Percentiles rank a stretch among this genome's conserved stretches.
phyloP scores from a whole-genome alignment of 2,113 vertebrate species.

The Ailurus styani region DNA sequence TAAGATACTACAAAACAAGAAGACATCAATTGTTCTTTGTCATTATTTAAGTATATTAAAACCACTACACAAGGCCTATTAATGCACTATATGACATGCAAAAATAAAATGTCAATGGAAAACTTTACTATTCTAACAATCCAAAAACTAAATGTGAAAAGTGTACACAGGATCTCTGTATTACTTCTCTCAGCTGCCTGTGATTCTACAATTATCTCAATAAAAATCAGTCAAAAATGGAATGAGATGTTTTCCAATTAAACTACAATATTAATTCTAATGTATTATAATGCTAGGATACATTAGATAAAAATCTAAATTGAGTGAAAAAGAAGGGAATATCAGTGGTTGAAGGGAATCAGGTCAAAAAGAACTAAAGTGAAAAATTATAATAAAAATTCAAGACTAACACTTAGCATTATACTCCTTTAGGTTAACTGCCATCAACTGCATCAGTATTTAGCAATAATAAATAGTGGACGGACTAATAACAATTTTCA shows the following conservation, averaged over 20 bases:
- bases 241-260: conserved; percentile 2
- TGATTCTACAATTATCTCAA: neutral
- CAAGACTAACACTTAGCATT: neutral
- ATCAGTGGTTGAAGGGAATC: neutral
- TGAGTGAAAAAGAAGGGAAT: neutral
- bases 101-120: conserved; percentile 58
- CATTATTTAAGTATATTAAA: neutral
- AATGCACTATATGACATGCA: conserved; percentile 57
- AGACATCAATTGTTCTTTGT: neutral
- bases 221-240: conserved; percentile 26
- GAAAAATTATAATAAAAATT: neutral
- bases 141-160: conserved; percentile 14
- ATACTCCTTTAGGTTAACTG: neutral
- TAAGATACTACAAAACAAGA: conserved; percentile 86
- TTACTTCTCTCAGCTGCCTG: neutral
- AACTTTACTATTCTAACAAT: neutral
- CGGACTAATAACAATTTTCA: neutral
- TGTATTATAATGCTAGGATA: neutral
- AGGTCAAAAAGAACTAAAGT: neutral
- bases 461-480: neutral
- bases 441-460: neutral
- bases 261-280: neutral
- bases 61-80: neutral
- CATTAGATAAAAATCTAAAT: neutral
- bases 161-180: neutral